These are phyloP conservation scores for Myripristis murdjan DNA, from an alignment of 2,797 vertebrate genomes.

Conservation along the genomic window DNA sequence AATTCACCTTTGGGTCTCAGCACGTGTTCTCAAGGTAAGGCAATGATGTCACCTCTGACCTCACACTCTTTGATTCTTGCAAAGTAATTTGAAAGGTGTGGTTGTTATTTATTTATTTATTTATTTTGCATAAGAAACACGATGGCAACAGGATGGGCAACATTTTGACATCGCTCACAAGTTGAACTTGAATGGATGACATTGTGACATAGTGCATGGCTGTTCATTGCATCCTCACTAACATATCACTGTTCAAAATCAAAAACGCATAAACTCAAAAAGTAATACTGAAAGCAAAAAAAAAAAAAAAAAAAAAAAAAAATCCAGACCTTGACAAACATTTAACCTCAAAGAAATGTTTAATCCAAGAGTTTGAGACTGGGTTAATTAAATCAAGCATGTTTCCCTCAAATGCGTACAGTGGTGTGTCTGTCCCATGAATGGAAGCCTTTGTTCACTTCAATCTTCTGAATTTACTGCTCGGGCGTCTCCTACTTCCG, in stretches of 20 bases:
- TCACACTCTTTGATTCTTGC: not conserved
- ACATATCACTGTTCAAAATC: not conserved
- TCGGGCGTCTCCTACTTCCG: slow-evolving; percentile 32
- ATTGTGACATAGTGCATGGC: too few species aligned
- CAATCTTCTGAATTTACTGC: slow-evolving; percentile 37
- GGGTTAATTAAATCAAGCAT: slow-evolving; percentile 24
- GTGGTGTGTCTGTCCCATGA: slow-evolving; percentile 55
- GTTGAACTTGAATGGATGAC: too few species aligned
- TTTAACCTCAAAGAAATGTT: slow-evolving; percentile 44
- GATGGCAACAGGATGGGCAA: too few species aligned
- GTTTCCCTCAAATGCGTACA: slow-evolving; percentile 40
- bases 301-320: not conserved
- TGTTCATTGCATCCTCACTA: too few species aligned
- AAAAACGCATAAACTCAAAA: not conserved
- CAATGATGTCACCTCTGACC: slow-evolving; percentile 22
- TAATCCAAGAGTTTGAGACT: slow-evolving; percentile 8
- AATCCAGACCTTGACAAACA: slow-evolving; percentile 22
- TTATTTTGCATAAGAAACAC: too few species aligned
- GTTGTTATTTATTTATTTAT: too few species aligned
- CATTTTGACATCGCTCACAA: too few species aligned
- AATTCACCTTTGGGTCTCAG: slow-evolving; percentile 24
- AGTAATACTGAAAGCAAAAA: not conserved
- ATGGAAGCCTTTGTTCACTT: slow-evolving; percentile 71
- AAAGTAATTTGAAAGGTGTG: too few species aligned
- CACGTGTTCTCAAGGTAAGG: slow-evolving; percentile 11